Evolutionary conservation across 2,888 invertebrate species (phyloP), one percentile per base, ranked within the genome.

Genomic region (Lapara coniferarum): DNA sequence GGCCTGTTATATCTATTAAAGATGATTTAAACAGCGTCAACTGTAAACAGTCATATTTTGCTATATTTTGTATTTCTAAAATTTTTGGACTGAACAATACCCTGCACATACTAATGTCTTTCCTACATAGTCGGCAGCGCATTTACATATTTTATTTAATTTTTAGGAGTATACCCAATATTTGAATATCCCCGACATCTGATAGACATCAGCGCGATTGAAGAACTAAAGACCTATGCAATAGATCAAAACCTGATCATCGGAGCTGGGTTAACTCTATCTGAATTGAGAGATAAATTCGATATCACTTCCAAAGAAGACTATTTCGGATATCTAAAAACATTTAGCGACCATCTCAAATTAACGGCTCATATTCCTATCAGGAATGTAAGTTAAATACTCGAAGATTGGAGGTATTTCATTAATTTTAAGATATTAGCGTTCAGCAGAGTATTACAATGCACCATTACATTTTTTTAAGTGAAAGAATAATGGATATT

Each of bases 281-380:
- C 85, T 0, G 91, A 92, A 70, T 84, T 91, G 82, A 85, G 93
- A 87, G 78, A 88, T 77, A 81, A 93, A 19, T 93, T 94, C 68
- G 25, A 88, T 81, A 71, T 76, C 85, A 0, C 85, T 77, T 57
- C 85, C 79, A 58, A 77, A 72, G 67, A 86, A 77, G 83, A 88
- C 6, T 94, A 95, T n/a, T 97, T 96, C 80, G 88, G 89, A 2
- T 96, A 97, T 85, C 87, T 96, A 70, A 89, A 90, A 57, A 90
- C 94, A 68, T 86, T 97, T 72, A 94, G 94, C 14, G 90, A 95
- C 52, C 97, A 97, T 77, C 90, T 97, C 76, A 95, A 96, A 80
- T 85, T 96, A 69, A 95, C 97, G 3, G 97, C 97, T 5, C 96
- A 95, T 84, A 94, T 96, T 66, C 95, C 96, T 53, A 95, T 97